Percentiles rank a stretch among this genome's conserved stretches.
These are phyloP conservation scores for Leucosticte australis DNA, from an alignment of 2,113 vertebrate species.

Conservation along the genomic window DNA sequence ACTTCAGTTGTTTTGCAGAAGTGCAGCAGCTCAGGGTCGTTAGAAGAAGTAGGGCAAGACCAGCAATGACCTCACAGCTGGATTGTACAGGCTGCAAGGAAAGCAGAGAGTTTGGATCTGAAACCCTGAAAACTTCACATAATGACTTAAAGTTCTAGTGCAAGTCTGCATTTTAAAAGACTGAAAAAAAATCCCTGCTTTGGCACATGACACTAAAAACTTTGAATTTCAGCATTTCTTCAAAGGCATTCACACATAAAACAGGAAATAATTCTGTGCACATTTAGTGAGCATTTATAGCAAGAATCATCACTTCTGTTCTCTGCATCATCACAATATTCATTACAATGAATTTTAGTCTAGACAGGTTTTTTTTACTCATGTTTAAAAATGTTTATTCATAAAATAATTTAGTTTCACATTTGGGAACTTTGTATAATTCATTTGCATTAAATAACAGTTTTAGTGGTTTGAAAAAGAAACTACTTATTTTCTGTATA, in stretches of 20 bases:
- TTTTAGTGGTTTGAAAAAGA: constrained; percentile 33
- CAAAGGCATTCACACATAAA: not conserved
- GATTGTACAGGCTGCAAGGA: not conserved
- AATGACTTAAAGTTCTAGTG: not conserved
- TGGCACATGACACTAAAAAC: not conserved
- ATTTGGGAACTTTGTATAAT: not conserved
- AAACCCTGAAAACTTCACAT: not conserved
- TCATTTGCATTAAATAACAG: constrained; percentile 34
- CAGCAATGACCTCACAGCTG: not conserved
- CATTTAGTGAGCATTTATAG: not conserved
- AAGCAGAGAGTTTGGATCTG: not conserved
- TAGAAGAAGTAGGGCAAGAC: not conserved
- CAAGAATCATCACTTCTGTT: not conserved
- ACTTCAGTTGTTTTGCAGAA: not conserved
- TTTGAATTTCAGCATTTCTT: constrained; percentile 10
- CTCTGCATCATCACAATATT: not conserved
- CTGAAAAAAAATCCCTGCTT: not conserved
- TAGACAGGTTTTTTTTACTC: not conserved
- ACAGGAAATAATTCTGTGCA: not conserved
- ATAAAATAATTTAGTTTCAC: constrained; percentile 35
- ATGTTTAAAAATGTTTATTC: constrained; percentile 30
- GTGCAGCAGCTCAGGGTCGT: not conserved
- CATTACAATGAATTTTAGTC: constrained; percentile 14
- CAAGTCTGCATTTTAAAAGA: not conserved
- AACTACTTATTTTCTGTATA: constrained; percentile 8